Percentiles rank a stretch among this genome's conserved stretches.
Conservation (phyloP, 2,888 invertebrate genomes). For the Drosophila falleni region DNA sequence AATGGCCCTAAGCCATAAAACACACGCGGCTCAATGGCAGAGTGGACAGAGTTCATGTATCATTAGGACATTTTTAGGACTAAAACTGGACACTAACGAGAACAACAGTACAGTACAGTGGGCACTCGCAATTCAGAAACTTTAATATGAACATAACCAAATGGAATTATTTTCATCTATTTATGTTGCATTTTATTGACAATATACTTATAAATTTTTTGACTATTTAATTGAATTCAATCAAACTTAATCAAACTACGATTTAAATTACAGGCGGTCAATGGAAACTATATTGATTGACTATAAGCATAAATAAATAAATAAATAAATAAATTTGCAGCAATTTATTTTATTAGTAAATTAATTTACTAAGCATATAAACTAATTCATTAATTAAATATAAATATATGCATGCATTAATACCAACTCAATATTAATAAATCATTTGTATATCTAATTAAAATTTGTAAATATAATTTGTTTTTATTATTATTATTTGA, state of each 20-base stretch:
- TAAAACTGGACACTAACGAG: slow-evolving; percentile 41
- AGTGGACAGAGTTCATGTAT: slow-evolving; percentile 73
- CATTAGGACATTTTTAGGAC: slow-evolving; percentile 66
- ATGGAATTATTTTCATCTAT: not conserved
- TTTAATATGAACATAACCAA: not conserved
- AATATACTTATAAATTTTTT: too few species aligned
- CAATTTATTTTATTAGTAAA: too few species aligned
- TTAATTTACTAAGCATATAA: not conserved
- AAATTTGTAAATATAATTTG: not conserved
- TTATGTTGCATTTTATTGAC: too few species aligned
- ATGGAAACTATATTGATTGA: not conserved
- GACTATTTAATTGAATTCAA: too few species aligned
- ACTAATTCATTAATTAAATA: not conserved
- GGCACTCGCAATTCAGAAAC: not conserved
- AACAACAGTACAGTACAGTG: slow-evolving; percentile 23
- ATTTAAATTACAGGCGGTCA: too few species aligned
- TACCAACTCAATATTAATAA: not conserved
- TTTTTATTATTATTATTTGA: not conserved
- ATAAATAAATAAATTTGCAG: too few species aligned
- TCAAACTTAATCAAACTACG: too few species aligned
- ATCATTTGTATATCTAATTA: not conserved
- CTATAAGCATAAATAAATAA: too few species aligned
- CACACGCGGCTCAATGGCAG: slow-evolving; percentile 72
- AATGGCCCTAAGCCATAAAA: slow-evolving; percentile 74
- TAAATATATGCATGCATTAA: not conserved